Evolutionary conservation across 2,113 vertebrate species (phyloP).

Genomic region (Hassar affinis): DNA sequence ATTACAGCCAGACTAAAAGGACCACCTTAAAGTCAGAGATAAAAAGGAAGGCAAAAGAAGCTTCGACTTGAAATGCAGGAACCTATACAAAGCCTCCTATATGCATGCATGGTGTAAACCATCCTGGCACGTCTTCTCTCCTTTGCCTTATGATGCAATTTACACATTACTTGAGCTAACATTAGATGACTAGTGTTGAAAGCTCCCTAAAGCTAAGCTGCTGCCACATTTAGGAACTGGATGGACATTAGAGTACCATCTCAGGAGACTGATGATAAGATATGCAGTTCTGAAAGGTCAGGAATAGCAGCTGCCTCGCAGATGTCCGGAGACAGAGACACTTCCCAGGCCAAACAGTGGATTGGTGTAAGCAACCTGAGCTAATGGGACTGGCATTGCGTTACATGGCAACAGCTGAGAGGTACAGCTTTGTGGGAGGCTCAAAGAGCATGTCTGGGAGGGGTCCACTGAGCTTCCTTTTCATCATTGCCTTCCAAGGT

Average conservation of each 20-base stretch:
- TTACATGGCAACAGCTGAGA: slow-evolving; percentile 34
- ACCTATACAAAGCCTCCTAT: background rate
- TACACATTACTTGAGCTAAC: background rate
- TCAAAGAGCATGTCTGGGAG: background rate
- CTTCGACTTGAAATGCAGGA: background rate
- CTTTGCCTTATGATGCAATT: background rate
- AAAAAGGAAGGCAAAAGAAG: background rate
- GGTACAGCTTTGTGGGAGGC: slow-evolving; percentile 7
- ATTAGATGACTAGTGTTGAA: background rate
- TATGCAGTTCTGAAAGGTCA: background rate
- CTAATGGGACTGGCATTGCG: background rate
- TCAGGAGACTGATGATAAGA: slow-evolving; percentile 3
- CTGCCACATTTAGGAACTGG: background rate
- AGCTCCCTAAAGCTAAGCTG: background rate
- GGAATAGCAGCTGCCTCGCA: background rate
- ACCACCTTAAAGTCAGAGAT: background rate
- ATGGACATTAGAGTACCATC: background rate
- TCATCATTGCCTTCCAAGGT: slow-evolving; percentile 27
- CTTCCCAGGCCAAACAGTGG: slow-evolving; percentile 4
- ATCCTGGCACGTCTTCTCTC: background rate
- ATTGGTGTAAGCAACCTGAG: slow-evolving; percentile 19
- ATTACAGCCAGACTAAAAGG: background rate
- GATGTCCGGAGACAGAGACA: slow-evolving; percentile 20
- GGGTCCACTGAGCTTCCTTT: slow-evolving; percentile 3
- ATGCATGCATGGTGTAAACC: background rate